A percentile compares a stretch with the other conserved stretches of the same genome.
These are phyloP conservation scores for Mormyrus iriodes DNA, from an alignment of 2,113 vertebrate species.

Conservation along the genomic window DNA sequence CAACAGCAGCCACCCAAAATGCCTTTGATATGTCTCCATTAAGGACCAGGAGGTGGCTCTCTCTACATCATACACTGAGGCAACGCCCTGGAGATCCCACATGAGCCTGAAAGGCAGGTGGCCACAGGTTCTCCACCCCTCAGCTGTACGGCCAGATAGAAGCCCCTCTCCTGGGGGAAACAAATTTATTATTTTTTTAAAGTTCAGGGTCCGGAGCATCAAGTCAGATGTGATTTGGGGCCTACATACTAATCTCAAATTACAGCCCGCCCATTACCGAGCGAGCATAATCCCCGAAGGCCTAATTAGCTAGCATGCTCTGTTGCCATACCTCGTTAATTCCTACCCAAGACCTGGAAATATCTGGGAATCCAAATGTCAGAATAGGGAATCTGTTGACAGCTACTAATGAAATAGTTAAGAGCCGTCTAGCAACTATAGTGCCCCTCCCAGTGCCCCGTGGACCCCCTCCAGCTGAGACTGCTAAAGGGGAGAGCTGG, in stretches of 20 bases:
- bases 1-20: not conserved
- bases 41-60: not conserved
- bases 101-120: not conserved
- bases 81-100: not conserved
- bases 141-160: not conserved
- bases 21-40: not conserved
- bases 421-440: not conserved
- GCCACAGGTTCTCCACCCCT: not conserved
- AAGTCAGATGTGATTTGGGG: not conserved
- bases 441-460: not conserved
- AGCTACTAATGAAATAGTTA: constrained; percentile 10
- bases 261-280: not conserved
- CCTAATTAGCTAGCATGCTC: not conserved
- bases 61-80: no score
- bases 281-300: not conserved
- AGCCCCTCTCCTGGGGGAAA: not conserved
- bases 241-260: not conserved
- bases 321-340: not conserved
- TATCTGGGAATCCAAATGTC: constrained; percentile 6
- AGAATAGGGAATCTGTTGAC: not conserved
- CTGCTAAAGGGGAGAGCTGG: not conserved
- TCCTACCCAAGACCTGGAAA: not conserved
- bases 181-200: not conserved
- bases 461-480: not conserved
- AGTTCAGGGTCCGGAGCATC: not conserved